Percentiles rank a stretch among this genome's conserved stretches.
These are phyloP conservation scores for Mobula hypostoma DNA, from an alignment of 2,113 vertebrate genomes.

Conservation along the genomic window DNA sequence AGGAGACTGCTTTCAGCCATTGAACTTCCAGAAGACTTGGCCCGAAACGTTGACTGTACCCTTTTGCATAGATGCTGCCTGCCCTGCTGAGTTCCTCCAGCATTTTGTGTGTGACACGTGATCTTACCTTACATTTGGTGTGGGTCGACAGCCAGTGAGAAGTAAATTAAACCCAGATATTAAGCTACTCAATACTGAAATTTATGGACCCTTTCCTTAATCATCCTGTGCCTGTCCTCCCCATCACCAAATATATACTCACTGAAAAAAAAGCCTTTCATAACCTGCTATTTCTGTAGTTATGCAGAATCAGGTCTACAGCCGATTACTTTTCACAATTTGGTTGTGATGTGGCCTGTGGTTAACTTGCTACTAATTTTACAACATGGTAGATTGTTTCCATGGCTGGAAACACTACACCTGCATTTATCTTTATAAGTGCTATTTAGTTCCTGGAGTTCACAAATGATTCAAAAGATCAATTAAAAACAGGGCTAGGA, in stretches of 20 bases:
- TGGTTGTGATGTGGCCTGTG: neutral
- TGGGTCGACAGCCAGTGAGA: neutral
- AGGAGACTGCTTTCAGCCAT: neutral
- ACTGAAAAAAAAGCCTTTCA: neutral
- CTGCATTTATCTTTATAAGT: slow-evolving; percentile 43
- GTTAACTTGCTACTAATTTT: slow-evolving; percentile 29
- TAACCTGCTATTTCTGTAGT: neutral
- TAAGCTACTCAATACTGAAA: neutral
- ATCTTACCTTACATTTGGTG: neutral
- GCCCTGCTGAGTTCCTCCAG: no score
- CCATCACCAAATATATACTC: neutral
- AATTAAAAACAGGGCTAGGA: slow-evolving; percentile 46
- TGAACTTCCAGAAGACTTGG: neutral
- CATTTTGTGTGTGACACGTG: no score
- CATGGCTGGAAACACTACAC: slow-evolving; percentile 41
- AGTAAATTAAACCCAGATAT: neutral
- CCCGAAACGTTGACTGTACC: no score
- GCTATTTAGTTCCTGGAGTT: slow-evolving; percentile 41
- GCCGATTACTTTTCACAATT: slow-evolving; percentile 1
- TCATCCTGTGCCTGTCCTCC: neutral
- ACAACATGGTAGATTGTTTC: slow-evolving; percentile 42
- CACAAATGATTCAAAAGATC: slow-evolving; percentile 46
- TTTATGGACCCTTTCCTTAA: neutral
- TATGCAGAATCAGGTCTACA: neutral
- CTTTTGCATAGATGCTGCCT: no score